Evolutionary conservation across 2,113 vertebrate species (phyloP).

Genomic region (Hemicordylus capensis): DNA sequence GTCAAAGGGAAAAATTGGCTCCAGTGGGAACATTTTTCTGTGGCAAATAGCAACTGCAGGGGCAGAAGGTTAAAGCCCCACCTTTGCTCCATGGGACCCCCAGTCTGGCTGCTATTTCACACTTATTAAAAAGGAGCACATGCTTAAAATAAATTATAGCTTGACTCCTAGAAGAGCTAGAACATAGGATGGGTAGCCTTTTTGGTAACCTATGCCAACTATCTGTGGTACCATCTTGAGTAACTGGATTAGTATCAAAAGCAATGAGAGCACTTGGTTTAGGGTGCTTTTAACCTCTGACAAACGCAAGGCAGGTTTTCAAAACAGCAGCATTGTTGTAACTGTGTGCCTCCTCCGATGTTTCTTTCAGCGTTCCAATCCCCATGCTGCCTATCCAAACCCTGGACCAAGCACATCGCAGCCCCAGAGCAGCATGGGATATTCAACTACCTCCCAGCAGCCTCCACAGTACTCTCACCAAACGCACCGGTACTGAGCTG

Average conservation of each 20-base stretch:
- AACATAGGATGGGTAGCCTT: background rate
- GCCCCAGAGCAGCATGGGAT: slow-evolving; percentile 99
- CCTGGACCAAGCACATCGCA: slow-evolving; percentile 99
- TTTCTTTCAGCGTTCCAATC: slow-evolving; percentile 92
- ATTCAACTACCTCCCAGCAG: slow-evolving; percentile 99
- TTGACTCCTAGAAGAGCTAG: background rate
- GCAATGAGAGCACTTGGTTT: background rate
- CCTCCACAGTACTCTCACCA: slow-evolving; percentile 99
- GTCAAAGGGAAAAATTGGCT: too few species aligned
- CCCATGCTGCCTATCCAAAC: slow-evolving; percentile 99
- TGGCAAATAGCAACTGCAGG: too few species aligned
- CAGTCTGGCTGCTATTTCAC: too few species aligned
- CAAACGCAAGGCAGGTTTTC: background rate
- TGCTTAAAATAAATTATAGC: too few species aligned
- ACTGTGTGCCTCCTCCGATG: slow-evolving; percentile 27
- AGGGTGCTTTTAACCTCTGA: accelerated
- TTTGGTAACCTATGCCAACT: background rate
- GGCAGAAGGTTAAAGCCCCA: too few species aligned
- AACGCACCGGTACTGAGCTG: slow-evolving; percentile 96
- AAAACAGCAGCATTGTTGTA: accelerated
- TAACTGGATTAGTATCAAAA: background rate
- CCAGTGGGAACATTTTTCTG: too few species aligned
- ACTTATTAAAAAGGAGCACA: too few species aligned
- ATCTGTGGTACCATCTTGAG: background rate
- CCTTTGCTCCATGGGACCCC: too few species aligned